A percentile compares a stretch with the other conserved stretches of the same genome.
These are phyloP conservation scores for Drosophila micromelanica DNA, from an alignment of 1,140 invertebrate genomes.

Conservation along the genomic window DNA sequence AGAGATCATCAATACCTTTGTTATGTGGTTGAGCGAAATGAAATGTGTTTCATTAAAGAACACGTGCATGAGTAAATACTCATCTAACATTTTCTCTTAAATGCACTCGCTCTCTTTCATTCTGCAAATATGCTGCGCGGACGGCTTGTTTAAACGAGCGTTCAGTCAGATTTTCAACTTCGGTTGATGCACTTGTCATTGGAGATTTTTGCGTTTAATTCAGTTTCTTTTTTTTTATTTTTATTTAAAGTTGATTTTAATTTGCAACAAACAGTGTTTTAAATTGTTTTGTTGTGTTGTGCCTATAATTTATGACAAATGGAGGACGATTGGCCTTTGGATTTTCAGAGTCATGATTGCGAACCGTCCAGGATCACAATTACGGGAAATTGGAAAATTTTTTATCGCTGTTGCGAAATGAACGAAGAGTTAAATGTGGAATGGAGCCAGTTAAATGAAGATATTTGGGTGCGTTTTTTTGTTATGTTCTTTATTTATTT, in stretches of 20 bases:
- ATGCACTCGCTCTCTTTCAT: not conserved
- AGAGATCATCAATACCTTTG: too few species aligned
- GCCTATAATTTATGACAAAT: constrained; percentile 11
- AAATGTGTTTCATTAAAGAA: too few species aligned
- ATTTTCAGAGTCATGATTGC: not conserved
- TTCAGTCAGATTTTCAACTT: not conserved
- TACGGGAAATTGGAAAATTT: constrained; percentile 44
- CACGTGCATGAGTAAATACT: too few species aligned
- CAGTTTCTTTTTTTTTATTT: not conserved
- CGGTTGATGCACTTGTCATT: not conserved
- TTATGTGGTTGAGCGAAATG: too few species aligned
- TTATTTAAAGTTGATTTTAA: not conserved
- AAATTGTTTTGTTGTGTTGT: not conserved
- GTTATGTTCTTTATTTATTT: not conserved
- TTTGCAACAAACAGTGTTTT: not conserved
- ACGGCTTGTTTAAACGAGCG: not conserved
- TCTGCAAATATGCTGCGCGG: not conserved
- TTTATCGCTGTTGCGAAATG: constrained; percentile 48
- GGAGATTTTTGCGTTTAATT: not conserved
- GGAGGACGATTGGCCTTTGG: constrained; percentile 44
- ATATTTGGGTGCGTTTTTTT: constrained; percentile 63
- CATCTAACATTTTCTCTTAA: not conserved
- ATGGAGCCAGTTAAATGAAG: constrained; percentile 43
- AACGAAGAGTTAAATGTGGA: constrained; percentile 57
- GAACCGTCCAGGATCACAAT: constrained; percentile 12